Evolutionary conservation across 2,113 vertebrate species (phyloP).

Genomic region (Halcyon malimbica): DNA sequence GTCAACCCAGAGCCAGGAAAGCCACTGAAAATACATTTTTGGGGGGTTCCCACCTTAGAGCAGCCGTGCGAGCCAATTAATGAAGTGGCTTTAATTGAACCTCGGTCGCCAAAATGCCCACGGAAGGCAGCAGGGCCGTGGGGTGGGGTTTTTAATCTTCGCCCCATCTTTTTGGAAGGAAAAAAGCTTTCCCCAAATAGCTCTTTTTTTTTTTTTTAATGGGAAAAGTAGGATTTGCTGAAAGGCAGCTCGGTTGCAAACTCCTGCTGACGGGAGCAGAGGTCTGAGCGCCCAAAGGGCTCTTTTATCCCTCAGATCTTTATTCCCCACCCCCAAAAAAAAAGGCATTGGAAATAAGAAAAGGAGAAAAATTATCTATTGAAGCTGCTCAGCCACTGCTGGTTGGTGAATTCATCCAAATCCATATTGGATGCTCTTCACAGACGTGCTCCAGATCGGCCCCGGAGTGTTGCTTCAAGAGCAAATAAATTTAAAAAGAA

Average conservation of each 20-base stretch:
- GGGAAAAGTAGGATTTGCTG: not conserved
- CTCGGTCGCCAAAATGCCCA: rapidly evolving
- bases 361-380: not conserved
- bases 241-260: not conserved
- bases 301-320: not conserved
- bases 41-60: not conserved
- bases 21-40: not conserved
- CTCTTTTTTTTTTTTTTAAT: not conserved
- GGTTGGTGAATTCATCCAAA: not conserved
- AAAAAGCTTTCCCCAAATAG: not conserved
- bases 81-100: not conserved
- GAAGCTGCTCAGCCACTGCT: not conserved
- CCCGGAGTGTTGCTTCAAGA: not conserved
- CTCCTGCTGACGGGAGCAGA: not conserved
- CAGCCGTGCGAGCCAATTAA: not conserved
- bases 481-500: not conserved
- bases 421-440: not conserved
- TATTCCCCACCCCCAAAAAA: not conserved
- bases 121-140: rapidly evolving
- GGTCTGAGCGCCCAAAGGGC: not conserved
- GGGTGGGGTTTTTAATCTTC: not conserved
- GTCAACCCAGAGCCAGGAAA: rapidly evolving
- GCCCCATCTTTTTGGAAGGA: not conserved
- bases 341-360: not conserved
- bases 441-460: not conserved